Percentiles rank a stretch among this genome's conserved stretches.
These are phyloP conservation scores for Sepioteuthis lessoniana DNA, from an alignment of 2,888 invertebrate genomes.

Conservation along the genomic window DNA sequence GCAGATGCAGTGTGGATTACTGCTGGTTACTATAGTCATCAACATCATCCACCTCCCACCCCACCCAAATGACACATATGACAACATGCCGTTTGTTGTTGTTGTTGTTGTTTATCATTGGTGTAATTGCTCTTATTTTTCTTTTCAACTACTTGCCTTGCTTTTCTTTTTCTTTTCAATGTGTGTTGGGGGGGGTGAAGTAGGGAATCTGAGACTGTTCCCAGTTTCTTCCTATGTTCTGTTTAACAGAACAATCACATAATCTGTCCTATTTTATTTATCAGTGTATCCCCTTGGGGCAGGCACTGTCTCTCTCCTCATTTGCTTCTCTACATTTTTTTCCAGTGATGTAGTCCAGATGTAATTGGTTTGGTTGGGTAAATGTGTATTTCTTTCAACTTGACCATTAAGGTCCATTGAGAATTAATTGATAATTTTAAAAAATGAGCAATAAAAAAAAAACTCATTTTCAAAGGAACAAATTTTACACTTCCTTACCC, in stretches of 20 bases:
- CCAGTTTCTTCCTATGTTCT: background rate
- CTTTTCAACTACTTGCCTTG: background rate
- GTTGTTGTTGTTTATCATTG: conserved; percentile 34
- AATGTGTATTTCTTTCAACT: background rate
- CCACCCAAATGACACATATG: background rate
- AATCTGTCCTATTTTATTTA: background rate
- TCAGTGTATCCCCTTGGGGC: background rate
- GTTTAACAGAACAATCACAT: background rate
- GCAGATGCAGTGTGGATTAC: background rate
- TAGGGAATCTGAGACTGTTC: background rate
- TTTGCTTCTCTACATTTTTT: background rate
- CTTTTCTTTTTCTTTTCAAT: background rate
- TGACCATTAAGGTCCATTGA: too few relatives aligned
- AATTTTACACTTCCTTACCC: background rate
- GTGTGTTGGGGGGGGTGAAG: too few relatives aligned
- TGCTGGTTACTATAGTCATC: background rate
- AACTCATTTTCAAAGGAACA: background rate
- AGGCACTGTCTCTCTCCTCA: background rate
- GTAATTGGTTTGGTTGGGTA: background rate
- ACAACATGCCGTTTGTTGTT: background rate
- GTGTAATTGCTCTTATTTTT: background rate
- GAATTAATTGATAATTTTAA: too few relatives aligned
- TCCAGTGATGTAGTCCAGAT: background rate
- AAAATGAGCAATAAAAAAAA: too few relatives aligned
- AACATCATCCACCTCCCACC: background rate